Conservation (phyloP, 2,888 invertebrate genomes). For the Urechis unicinctus region DNA sequence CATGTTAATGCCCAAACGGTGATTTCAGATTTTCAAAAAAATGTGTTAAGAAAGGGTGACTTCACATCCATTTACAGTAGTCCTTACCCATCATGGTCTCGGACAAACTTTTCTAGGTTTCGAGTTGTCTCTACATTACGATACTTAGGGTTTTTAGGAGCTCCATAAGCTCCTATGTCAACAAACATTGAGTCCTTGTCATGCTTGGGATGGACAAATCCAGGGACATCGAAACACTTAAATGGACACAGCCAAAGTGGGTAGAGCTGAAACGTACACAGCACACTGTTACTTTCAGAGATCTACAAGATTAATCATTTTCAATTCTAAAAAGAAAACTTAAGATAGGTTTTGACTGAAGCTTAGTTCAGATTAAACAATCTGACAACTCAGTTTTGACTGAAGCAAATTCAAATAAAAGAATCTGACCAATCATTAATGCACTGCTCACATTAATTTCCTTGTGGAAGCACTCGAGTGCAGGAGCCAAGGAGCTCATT, state of each 20-base stretch:
- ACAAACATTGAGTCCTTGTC: slow-evolving; percentile 63
- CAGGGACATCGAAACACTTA: slow-evolving; percentile 63
- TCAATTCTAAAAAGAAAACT: too few species aligned
- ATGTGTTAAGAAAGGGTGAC: too few species aligned
- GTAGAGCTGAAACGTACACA: slow-evolving; percentile 62
- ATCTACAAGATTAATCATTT: too few species aligned
- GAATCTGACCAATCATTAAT: too few species aligned
- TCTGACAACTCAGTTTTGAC: too few species aligned
- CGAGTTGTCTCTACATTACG: slow-evolving; percentile 63
- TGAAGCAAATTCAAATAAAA: too few species aligned
- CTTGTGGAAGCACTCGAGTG: slow-evolving; percentile 62
- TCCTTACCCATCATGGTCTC: slow-evolving; percentile 59
- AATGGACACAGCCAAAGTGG: slow-evolving; percentile 81
- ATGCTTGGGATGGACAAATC: slow-evolving; percentile 62
- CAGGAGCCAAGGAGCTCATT: slow-evolving; percentile 57
- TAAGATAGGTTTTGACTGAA: too few species aligned
- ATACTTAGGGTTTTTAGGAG: slow-evolving; percentile 61
- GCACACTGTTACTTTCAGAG: background rate
- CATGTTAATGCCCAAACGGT: too few species aligned
- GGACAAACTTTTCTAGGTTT: slow-evolving; percentile 66
- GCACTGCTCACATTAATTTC: slow-evolving; percentile 62
- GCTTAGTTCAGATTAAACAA: too few species aligned
- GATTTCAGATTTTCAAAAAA: too few species aligned
- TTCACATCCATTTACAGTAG: too few species aligned
- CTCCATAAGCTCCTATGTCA: slow-evolving; percentile 76